Base-by-base conservation (phyloP, 2,113 vertebrate genomes). In the Mormyrus lacerda region DNA sequence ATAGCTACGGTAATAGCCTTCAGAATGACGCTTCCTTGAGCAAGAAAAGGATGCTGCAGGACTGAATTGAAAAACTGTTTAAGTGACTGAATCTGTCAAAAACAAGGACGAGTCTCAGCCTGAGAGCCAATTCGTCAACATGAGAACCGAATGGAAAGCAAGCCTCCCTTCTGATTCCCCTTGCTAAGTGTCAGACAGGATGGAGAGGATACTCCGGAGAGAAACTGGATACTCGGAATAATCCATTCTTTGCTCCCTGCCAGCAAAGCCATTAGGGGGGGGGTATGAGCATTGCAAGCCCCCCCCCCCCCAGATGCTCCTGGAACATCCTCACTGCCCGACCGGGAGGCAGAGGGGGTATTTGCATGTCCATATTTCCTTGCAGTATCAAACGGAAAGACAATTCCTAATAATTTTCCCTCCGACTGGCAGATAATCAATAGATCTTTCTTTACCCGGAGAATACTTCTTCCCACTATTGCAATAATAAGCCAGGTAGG, bases 241-340 rank as follows among this genome's bases (percentile, higher is more conserved):
- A 85, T 87, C 50, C 50, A 48, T 53, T 39, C 48, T 53, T 31
- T 87, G 21, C 50, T 87, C 50, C 15, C 50, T 87, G 85, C 85
- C 85, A 87, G 47, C 48, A 87, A 87, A 87, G 48, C 85, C 85
- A 87, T 87, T 87, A 87, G 85, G 24, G 48, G 48, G 48, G 50
- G 50, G 50, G 51, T 35, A 53, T 35, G 85, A 31, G 13, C 11
- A 17, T 15, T 21, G 17, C 19, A 53, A 86, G 10, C 50, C 82
- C 8, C 0, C 44, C 82, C 82, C 17, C 48, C 35, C 85, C 85
- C 85, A 86, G 85, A 53, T 1, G 85, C 47, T 50, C n/a, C 85
- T 51, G 27, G n/a, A 45, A 86, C 48, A 51, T 48, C n/a, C 48
- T 19, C n/a, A 35, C 47, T 35, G 85, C 85, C 47, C 1, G 47